Conservation (phyloP, 2,113 vertebrate genomes). For the Columbina picui region DNA sequence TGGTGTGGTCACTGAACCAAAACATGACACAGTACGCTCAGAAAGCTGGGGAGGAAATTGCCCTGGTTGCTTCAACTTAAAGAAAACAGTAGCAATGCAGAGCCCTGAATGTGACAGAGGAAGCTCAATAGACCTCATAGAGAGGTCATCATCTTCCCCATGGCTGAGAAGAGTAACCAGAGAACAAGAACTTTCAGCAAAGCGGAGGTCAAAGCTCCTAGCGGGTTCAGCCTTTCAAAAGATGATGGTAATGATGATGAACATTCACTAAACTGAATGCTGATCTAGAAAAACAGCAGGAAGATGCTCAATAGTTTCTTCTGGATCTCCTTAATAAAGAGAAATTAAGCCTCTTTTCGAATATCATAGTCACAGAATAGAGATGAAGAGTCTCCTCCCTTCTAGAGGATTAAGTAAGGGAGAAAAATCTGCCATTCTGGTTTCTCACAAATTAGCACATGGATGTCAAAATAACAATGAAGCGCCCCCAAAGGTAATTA, state of each 20-base stretch:
- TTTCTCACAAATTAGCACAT: not conserved
- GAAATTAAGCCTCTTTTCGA: not conserved
- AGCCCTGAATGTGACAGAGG: not conserved
- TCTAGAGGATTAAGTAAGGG: not conserved
- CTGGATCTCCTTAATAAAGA: not conserved
- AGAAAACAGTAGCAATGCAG: not conserved
- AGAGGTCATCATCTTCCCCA: not conserved
- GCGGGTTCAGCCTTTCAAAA: not conserved
- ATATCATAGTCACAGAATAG: not conserved
- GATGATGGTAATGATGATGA: not conserved
- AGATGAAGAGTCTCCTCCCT: not conserved
- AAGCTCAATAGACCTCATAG: rapidly evolving
- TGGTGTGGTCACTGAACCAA: not conserved
- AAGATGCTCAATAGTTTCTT: not conserved
- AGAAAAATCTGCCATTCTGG: rapidly evolving
- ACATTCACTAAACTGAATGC: not conserved
- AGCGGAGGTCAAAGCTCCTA: not conserved
- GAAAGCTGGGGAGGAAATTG: not conserved
- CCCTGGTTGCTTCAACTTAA: not conserved
- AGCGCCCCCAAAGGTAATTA: not conserved
- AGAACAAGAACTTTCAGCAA: not conserved
- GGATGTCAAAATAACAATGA: not conserved
- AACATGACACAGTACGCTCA: not conserved
- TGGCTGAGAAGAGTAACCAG: not conserved
- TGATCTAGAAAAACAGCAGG: not conserved